Evolutionary conservation across 2,888 invertebrate genomes (phyloP).

Genomic region (Apodemia mormo): DNA sequence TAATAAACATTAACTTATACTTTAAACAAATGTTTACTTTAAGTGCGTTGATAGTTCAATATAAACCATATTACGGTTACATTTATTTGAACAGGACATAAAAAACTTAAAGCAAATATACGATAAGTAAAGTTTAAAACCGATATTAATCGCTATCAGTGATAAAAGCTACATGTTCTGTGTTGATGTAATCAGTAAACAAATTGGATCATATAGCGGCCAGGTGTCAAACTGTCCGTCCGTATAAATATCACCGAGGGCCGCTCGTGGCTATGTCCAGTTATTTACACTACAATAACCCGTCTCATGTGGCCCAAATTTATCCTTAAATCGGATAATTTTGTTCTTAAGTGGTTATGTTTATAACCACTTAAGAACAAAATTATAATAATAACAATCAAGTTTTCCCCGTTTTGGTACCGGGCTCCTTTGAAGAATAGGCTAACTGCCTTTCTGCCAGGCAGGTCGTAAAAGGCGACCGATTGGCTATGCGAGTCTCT

Average conservation of each 20-base stretch:
- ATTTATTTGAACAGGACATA: slow-evolving; percentile 3
- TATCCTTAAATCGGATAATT: slow-evolving; percentile 46
- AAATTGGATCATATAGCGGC: slow-evolving; percentile 61
- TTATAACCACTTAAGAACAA: no score
- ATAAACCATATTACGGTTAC: not conserved
- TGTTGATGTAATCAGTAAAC: slow-evolving; percentile 25
- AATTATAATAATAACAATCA: no score
- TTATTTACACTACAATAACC: slow-evolving; percentile 60
- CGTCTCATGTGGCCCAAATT: slow-evolving; percentile 34
- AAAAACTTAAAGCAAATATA: not conserved
- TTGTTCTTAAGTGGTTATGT: slow-evolving; percentile 1
- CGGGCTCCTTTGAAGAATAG: no score
- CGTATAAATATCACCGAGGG: slow-evolving; percentile 54
- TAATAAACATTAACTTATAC: no score
- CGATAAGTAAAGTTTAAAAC: not conserved
- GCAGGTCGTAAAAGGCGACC: no score
- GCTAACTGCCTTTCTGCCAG: no score
- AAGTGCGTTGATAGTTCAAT: not conserved
- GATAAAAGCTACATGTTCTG: slow-evolving; percentile 3
- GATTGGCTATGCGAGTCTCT: no score
- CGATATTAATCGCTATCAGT: slow-evolving; percentile 40
- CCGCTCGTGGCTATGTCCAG: slow-evolving; percentile 54
- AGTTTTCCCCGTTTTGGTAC: no score
- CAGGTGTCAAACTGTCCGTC: slow-evolving; percentile 54
- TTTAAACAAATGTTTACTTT: not conserved